phyloP scores from a whole-genome alignment of 2,797 vertebrate species.

The Neoniphon sammara region DNA sequence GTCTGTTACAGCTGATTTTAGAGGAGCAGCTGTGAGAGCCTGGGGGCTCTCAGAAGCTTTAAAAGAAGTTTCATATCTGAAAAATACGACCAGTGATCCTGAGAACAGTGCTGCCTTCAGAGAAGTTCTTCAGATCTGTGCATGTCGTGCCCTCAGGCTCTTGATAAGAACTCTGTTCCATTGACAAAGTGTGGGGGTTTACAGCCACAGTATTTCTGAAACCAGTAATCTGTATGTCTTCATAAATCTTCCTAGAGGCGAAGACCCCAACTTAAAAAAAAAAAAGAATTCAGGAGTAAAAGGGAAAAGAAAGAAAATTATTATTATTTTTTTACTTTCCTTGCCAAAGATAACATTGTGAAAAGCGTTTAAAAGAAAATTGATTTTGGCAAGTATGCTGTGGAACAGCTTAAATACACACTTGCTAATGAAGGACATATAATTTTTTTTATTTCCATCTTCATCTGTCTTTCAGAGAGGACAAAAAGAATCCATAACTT shows the following conservation, averaged over 20 bases:
- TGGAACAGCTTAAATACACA: background rate
- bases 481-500: background rate
- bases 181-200: constrained; percentile 40
- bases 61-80: constrained; percentile 43
- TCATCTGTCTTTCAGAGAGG: background rate
- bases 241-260: constrained; percentile 3
- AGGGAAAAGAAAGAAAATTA: background rate
- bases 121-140: constrained; percentile 41
- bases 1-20: constrained; percentile 60
- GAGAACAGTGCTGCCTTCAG: constrained; percentile 41
- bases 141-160: constrained; percentile 38
- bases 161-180: constrained; percentile 24
- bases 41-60: constrained; percentile 34
- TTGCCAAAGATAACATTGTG: background rate
- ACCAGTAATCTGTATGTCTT: constrained; percentile 2
- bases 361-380: background rate
- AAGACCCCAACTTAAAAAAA: constrained; percentile 10
- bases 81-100: constrained; percentile 52
- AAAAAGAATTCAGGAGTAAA: background rate
- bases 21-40: constrained; percentile 61
- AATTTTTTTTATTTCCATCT: background rate
- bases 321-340: background rate
- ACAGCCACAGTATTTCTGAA: constrained; percentile 21
- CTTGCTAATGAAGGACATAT: background rate
- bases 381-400: background rate